These are phyloP conservation scores for Drosophila orosa DNA, from an alignment of 1,140 invertebrate genomes.

Conservation along the genomic window DNA sequence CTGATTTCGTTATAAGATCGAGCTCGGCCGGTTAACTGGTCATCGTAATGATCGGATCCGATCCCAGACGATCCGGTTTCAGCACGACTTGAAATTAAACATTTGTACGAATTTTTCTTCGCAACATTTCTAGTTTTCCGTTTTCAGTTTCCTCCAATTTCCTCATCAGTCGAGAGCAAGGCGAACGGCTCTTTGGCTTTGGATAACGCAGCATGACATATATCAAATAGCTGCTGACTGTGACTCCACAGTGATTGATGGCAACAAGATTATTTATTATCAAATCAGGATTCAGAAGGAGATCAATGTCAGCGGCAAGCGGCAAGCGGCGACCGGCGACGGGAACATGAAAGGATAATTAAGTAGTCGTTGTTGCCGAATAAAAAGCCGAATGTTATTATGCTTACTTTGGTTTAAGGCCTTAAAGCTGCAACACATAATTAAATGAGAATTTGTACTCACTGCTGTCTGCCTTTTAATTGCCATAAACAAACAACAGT, in stretches of 20 bases:
- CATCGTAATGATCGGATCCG: slow-evolving; percentile 19
- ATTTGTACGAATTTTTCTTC: slow-evolving; percentile 28
- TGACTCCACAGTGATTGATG: slow-evolving; percentile 20
- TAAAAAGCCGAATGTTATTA: neutral
- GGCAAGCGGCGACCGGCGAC: slow-evolving; percentile 9
- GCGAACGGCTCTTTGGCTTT: slow-evolving; percentile 12
- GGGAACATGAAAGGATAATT: slow-evolving; percentile 23
- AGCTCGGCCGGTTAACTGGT: slow-evolving; percentile 15
- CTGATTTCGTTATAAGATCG: slow-evolving; percentile 34
- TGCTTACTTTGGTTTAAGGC: neutral
- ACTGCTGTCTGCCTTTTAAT: neutral
- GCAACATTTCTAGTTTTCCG: slow-evolving; percentile 21
- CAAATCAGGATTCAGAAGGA: slow-evolving; percentile 31
- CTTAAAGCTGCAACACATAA: no score
- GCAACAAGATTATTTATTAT: slow-evolving; percentile 37
- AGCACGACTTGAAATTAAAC: slow-evolving; percentile 31
- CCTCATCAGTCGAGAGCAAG: slow-evolving; percentile 26
- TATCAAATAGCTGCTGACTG: slow-evolving; percentile 31
- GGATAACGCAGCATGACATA: slow-evolving; percentile 3
- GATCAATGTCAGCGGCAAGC: slow-evolving; percentile 35
- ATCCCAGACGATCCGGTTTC: slow-evolving; percentile 23
- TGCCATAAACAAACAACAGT: neutral
- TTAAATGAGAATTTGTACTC: neutral
- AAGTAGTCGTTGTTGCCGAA: neutral
- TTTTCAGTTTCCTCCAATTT: slow-evolving; percentile 18